phyloP scores from a whole-genome alignment of 2,797 vertebrate species.

The Ceryle rudis region DNA sequence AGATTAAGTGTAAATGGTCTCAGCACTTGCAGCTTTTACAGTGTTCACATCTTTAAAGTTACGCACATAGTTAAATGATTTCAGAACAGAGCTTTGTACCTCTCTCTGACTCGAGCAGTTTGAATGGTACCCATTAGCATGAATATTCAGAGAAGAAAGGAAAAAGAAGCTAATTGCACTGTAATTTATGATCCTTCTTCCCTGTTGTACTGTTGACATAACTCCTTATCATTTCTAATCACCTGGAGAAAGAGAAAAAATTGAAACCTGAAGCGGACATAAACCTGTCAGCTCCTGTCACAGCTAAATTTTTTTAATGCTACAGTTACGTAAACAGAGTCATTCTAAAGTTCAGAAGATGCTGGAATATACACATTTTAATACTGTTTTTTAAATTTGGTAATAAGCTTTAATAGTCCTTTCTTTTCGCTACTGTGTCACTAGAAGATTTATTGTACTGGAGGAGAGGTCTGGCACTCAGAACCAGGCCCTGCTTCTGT shows the following conservation, averaged over 20 bases:
- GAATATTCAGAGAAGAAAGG: constrained; percentile 30
- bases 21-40: not conserved
- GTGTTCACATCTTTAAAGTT: constrained; percentile 14
- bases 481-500: not conserved
- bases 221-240: constrained; percentile 58
- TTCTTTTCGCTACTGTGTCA: not conserved
- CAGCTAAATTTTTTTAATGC: constrained; percentile 47
- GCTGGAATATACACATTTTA: not conserved
- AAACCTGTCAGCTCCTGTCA: constrained; percentile 40
- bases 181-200: constrained; percentile 62
- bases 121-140: constrained; percentile 55
- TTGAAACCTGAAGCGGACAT: constrained; percentile 46
- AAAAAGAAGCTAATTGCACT: constrained; percentile 54
- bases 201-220: constrained; percentile 33
- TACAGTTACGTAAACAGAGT: not conserved
- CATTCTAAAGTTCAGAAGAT: constrained; percentile 1
- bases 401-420: not conserved
- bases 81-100: not conserved
- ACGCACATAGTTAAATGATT: constrained; percentile 1
- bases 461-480: not conserved
- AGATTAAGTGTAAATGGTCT: constrained; percentile 31
- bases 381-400: constrained; percentile 13
- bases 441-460: not conserved
- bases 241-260: constrained; percentile 36
- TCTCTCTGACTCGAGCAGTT: constrained; percentile 34